Conservation (phyloP, 2,113 vertebrate genomes). For the Mobula birostris region DNA sequence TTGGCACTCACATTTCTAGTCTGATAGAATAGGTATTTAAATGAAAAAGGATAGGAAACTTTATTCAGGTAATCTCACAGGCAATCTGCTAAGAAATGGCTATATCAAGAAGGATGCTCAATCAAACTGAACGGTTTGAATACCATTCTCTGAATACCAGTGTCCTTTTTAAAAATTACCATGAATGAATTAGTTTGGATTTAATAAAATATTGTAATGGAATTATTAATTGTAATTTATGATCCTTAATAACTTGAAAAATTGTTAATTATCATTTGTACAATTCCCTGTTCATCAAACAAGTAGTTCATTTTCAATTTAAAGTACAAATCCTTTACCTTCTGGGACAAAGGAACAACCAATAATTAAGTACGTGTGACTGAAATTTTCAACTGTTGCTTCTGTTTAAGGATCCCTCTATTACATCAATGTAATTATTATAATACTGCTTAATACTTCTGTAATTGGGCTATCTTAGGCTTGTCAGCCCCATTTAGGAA, state of each 20-base stretch:
- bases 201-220: neutral
- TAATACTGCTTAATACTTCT: neutral
- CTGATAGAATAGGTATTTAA: neutral
- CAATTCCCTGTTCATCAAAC: neutral
- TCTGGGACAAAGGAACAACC: neutral
- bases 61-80: neutral
- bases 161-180: neutral
- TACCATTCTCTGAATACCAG: neutral
- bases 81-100: neutral
- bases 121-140: too few species aligned
- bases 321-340: neutral
- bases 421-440: neutral
- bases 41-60: neutral
- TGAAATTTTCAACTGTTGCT: neutral
- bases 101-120: neutral
- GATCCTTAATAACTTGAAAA: neutral
- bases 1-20: neutral
- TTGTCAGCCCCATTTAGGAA: too few species aligned
- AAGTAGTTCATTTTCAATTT: neutral
- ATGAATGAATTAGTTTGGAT: neutral
- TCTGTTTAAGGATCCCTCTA: neutral
- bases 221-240: neutral
- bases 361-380: neutral
- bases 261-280: neutral
- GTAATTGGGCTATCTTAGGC: neutral